A percentile compares a stretch with the other conserved stretches of the same genome.
Evolutionary conservation across 2,888 invertebrate species (phyloP).

Genomic region (Aphodius sticticus): DNA sequence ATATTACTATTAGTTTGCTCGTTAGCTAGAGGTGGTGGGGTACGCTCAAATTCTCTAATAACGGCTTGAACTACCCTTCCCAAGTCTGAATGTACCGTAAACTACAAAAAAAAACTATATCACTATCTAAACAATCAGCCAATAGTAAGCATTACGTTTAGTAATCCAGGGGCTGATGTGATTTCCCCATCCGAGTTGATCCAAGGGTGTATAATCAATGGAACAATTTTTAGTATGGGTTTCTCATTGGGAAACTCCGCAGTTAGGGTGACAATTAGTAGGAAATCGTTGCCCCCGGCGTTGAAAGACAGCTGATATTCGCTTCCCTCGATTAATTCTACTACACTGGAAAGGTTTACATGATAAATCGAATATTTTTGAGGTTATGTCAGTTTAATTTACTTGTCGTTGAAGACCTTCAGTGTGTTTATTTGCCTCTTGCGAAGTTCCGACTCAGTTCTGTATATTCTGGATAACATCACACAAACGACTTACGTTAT

Average conservation of each 20-base stretch:
- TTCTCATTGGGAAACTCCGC: constrained; percentile 80
- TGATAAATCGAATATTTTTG: constrained; percentile 32
- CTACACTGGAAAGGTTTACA: constrained; percentile 64
- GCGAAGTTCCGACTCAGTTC: constrained; percentile 66
- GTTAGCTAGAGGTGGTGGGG: constrained; percentile 62
- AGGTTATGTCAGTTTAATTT: constrained; percentile 51
- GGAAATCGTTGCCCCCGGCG: constrained; percentile 71
- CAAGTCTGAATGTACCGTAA: constrained; percentile 79
- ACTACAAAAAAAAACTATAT: constrained; percentile 58
- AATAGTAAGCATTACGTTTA: constrained; percentile 65
- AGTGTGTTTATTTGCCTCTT: constrained; percentile 82
- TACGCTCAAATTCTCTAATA: constrained; percentile 78
- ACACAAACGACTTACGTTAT: constrained; percentile 35
- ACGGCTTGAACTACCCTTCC: constrained; percentile 84
- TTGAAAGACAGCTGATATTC: constrained; percentile 78
- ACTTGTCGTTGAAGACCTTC: constrained; percentile 85
- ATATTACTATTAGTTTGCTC: constrained; percentile 43
- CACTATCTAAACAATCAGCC: constrained; percentile 25
- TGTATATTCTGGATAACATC: constrained; percentile 67
- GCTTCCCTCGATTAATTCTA: constrained; percentile 73
- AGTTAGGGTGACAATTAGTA: constrained; percentile 71
- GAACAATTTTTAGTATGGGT: constrained; percentile 73
- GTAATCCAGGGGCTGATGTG: constrained; percentile 75
- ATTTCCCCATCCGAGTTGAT: constrained; percentile 74
- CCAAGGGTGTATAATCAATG: constrained; percentile 76